A percentile compares a stretch with the other conserved stretches of the same genome.
These are phyloP conservation scores for Pangasius mekongensis DNA, from an alignment of 2,797 vertebrate species.

Conservation along the genomic window DNA sequence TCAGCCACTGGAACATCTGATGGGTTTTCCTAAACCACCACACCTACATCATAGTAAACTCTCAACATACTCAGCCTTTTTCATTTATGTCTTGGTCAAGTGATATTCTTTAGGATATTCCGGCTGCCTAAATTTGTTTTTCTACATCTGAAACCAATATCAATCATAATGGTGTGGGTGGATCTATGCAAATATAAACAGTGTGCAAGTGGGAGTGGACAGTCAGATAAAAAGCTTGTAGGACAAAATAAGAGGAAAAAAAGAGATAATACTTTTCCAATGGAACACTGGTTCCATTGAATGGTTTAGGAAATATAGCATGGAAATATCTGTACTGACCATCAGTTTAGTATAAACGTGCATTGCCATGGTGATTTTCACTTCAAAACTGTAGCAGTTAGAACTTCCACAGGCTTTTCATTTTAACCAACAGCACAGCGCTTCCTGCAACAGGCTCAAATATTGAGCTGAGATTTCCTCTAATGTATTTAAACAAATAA, in stretches of 20 bases:
- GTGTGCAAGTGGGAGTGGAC: neutral
- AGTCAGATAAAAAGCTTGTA: neutral
- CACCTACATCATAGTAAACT: neutral
- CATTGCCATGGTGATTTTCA: neutral
- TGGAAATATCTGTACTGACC: neutral
- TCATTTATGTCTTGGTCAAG: neutral
- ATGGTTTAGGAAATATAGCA: neutral
- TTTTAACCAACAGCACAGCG: neutral
- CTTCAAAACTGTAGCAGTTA: neutral
- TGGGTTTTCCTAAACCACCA: neutral
- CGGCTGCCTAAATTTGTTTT: neutral
- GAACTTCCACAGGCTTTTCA: neutral
- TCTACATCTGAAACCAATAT: neutral
- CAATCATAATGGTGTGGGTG: neutral
- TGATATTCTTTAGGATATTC: neutral
- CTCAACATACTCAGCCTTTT: neutral
- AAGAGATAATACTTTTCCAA: neutral
- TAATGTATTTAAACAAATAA: neutral
- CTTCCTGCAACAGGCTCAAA: neutral
- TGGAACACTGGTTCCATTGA: neutral
- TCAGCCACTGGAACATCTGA: neutral
- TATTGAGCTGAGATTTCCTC: neutral
- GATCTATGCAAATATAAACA: neutral
- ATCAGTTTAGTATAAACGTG: neutral
- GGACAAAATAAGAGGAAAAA: neutral